Percentiles rank a stretch among this genome's conserved stretches.
These are phyloP conservation scores for Acleris sparsana DNA, from an alignment of 2,888 invertebrate species.

Conservation along the genomic window DNA sequence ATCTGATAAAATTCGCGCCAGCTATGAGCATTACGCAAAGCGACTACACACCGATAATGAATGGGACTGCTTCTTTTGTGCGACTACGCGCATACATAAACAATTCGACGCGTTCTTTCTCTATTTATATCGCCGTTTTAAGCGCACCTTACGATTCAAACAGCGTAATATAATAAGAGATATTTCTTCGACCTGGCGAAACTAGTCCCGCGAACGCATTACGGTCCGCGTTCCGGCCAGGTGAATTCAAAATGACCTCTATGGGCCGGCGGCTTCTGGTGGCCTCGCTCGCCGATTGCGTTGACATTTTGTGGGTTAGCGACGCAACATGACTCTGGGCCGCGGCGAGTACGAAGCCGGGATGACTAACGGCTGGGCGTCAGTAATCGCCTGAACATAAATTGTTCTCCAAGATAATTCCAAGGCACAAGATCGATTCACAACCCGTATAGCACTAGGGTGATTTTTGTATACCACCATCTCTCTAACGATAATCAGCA, in stretches of 20 bases:
- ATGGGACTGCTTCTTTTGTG: slow-evolving; percentile 67
- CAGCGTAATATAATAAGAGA: slow-evolving; percentile 79
- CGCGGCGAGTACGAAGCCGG: slow-evolving; percentile 72
- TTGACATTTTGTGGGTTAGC: slow-evolving; percentile 81
- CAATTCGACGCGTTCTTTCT: slow-evolving; percentile 57
- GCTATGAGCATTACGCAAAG: slow-evolving; percentile 82
- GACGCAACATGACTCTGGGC: slow-evolving; percentile 71
- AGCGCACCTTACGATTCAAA: slow-evolving; percentile 55
- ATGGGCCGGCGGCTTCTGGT: slow-evolving; percentile 80
- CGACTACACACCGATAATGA: slow-evolving; percentile 78
- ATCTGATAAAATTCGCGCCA: slow-evolving; percentile 84
- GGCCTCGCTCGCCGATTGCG: slow-evolving; percentile 79
- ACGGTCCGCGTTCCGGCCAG: slow-evolving; percentile 80
- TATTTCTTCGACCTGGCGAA: slow-evolving; percentile 82
- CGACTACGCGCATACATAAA: slow-evolving; percentile 61
- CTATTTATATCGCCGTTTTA: slow-evolving; percentile 62
- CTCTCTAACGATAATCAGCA: slow-evolving; percentile 68
- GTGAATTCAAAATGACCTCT: slow-evolving; percentile 84
- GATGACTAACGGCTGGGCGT: slow-evolving; percentile 77
- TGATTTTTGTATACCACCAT: slow-evolving; percentile 78
- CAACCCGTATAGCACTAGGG: slow-evolving; percentile 74
- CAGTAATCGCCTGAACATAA: slow-evolving; percentile 67
- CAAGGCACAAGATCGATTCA: slow-evolving; percentile 74
- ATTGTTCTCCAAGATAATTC: slow-evolving; percentile 66
- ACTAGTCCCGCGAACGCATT: slow-evolving; percentile 82